Base-by-base conservation (phyloP, 2,797 vertebrate species). In the Tarsius wallacei region DNA sequence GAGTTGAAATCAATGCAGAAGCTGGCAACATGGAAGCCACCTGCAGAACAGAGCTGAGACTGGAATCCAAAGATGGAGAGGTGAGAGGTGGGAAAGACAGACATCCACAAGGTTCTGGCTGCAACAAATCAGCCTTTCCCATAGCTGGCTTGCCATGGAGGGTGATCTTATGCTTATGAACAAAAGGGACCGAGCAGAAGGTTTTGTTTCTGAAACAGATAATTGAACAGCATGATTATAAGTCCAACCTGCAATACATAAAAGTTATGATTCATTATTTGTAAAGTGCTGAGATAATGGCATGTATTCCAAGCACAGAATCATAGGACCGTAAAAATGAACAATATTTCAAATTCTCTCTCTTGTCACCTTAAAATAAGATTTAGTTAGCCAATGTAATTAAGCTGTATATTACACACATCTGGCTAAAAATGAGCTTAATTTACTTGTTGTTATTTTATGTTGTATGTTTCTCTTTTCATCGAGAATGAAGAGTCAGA, bases 21-120 rank as follows among this genome's bases (percentile, higher is more conserved):
- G 99, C 99, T 0, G 99, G 99, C 84, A 99, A 99, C 98, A 99
- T 99, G 98, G 99, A 99, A 98, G 99, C 99, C 97, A 99, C 99
- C 1, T 99, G 99, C 99, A 99, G 99, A 98, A 99, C 99, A 55
- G 99, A 99, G 98, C 99, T 99, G 98, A 99, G 99, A 64, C 99
- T 99, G 99, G 99, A 99, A 98, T 99, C 99, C 98, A 99, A 99
- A 99, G 99, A 99, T 0, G 99, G 99, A 99, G 99, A 99, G 99
- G 99, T 99, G 98, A 98, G 98, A 31, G 11, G 2, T 15, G 21
- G 87, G 76, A 51, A 21, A 42, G 70, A 64, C 1, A 13, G 5
- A 59, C 36, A 11, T 13, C 33, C 22, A 4, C 2, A 63, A 36
- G 42, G 47, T 0, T 26, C 9, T n/a, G 1, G 49, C 12, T 66